phyloP scores from a whole-genome alignment of 2,797 vertebrate genomes.

The Hydrophis major region DNA sequence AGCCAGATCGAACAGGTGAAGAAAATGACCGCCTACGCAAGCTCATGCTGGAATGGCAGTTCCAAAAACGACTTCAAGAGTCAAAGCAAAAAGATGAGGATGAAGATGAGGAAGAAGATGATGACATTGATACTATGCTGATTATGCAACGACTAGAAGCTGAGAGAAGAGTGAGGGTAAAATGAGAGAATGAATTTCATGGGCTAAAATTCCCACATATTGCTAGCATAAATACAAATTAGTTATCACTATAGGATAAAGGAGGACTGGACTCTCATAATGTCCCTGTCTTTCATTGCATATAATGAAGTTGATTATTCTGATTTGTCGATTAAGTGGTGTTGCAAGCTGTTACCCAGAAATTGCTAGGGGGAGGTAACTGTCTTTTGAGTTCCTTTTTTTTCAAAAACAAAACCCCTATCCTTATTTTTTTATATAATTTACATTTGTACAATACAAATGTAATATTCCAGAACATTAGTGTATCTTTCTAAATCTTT shows the following conservation, averaged over 20 bases:
- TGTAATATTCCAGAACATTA: not conserved
- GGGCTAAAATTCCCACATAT: not conserved
- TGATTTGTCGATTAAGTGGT: constrained; percentile 29
- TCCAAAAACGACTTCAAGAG: constrained; percentile 96
- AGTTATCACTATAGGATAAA: constrained; percentile 34
- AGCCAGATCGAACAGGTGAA: constrained; percentile 87
- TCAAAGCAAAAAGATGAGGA: constrained; percentile 95
- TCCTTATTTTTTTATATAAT: not conserved
- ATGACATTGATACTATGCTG: constrained; percentile 93
- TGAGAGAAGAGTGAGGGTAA: constrained; percentile 96
- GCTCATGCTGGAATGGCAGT: constrained; percentile 99
- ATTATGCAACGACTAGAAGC: constrained; percentile 98
- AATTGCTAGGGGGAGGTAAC: not conserved
- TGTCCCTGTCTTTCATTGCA: constrained; percentile 29
- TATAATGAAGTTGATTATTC: not conserved
- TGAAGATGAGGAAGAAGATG: constrained; percentile 90
- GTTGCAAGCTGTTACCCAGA: not conserved
- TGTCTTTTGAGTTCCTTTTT: not conserved
- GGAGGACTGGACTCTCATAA: constrained; percentile 17
- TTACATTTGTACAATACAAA: not conserved
- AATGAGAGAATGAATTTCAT: constrained; percentile 51
- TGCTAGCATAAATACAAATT: not conserved
- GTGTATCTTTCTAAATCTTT: not conserved
- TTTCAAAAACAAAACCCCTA: not conserved
- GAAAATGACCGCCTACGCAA: constrained; percentile 93